These are phyloP conservation scores for Watsonalla binaria DNA, from an alignment of 2,888 invertebrate genomes.

Conservation along the genomic window DNA sequence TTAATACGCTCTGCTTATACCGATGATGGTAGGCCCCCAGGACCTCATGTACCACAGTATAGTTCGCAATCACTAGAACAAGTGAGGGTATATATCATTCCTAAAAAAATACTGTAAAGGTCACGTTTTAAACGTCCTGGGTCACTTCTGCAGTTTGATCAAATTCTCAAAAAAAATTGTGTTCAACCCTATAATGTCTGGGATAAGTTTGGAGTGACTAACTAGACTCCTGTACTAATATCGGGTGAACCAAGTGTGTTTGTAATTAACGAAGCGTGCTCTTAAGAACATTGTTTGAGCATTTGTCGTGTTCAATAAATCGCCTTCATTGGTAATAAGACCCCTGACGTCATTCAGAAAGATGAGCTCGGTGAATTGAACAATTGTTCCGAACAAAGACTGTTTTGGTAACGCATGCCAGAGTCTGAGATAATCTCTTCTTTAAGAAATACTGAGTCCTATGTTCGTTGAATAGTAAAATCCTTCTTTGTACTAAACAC, in stretches of 20 bases:
- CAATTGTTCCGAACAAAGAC: constrained; percentile 14
- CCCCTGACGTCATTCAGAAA: constrained; percentile 26
- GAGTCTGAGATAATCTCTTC: not conserved
- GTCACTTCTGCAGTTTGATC: too few species aligned
- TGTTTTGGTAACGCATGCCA: not conserved
- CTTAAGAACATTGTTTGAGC: constrained; percentile 62
- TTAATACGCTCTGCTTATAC: too few species aligned
- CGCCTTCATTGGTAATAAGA: constrained; percentile 35
- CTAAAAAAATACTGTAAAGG: too few species aligned
- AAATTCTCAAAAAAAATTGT: too few species aligned
- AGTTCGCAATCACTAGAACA: too few species aligned
- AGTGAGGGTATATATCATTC: too few species aligned
- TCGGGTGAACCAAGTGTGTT: constrained; percentile 56
- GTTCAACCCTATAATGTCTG: too few species aligned
- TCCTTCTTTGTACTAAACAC: not conserved
- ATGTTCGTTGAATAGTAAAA: not conserved
- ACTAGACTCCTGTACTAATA: constrained; percentile 27
- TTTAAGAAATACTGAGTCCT: not conserved
- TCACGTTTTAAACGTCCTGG: too few species aligned
- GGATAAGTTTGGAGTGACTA: not conserved
- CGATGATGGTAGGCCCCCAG: too few species aligned
- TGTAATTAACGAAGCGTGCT: constrained; percentile 70
- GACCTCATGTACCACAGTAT: too few species aligned
- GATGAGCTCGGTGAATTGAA: constrained; percentile 25
- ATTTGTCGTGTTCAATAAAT: constrained; percentile 8